Evolutionary conservation across 1,140 invertebrate species (phyloP).

Genomic region (Magallana angulata): DNA sequence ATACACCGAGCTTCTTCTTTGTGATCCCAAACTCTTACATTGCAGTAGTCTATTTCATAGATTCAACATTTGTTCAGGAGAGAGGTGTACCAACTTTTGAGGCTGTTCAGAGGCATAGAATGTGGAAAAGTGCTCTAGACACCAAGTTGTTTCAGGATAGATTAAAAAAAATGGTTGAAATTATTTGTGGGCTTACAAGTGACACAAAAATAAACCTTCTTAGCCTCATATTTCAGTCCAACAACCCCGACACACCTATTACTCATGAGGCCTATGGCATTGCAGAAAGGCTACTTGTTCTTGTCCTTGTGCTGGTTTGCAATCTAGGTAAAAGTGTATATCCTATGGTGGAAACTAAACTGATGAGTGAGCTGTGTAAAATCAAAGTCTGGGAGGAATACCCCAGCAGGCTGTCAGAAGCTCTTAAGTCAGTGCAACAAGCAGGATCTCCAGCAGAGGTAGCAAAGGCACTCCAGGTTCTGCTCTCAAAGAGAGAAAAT

Average conservation of each 20-base stretch:
- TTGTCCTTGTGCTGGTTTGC: slow-evolving; percentile 59
- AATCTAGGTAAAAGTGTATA: slow-evolving; percentile 62
- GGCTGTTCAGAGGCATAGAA: slow-evolving; percentile 47
- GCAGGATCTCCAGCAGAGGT: slow-evolving; percentile 58
- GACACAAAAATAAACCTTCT: slow-evolving; percentile 31
- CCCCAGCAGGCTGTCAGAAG: slow-evolving; percentile 40
- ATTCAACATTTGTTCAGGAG: slow-evolving; percentile 50
- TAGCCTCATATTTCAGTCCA: slow-evolving; percentile 25
- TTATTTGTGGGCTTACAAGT: neutral
- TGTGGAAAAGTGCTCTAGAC: neutral
- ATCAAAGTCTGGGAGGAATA: slow-evolving; percentile 46
- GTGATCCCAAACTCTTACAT: slow-evolving; percentile 61
- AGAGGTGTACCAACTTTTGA: slow-evolving; percentile 51
- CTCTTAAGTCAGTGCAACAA: slow-evolving; percentile 48
- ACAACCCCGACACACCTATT: slow-evolving; percentile 37
- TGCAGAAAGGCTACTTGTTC: slow-evolving; percentile 65
- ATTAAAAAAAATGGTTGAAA: slow-evolving; percentile 5
- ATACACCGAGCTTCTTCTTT: slow-evolving; percentile 51
- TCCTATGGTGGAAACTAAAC: slow-evolving; percentile 49
- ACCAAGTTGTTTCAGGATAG: slow-evolving; percentile 30
- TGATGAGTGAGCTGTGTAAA: slow-evolving; percentile 56
- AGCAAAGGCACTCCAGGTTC: slow-evolving; percentile 44
- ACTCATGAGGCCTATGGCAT: slow-evolving; percentile 46
- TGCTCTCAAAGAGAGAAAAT: slow-evolving; percentile 53
- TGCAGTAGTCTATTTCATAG: slow-evolving; percentile 57